Evolutionary conservation across 1,140 invertebrate species (phyloP), one percentile per base, ranked within the genome.

Genomic region (Phocides pigmalion): DNA sequence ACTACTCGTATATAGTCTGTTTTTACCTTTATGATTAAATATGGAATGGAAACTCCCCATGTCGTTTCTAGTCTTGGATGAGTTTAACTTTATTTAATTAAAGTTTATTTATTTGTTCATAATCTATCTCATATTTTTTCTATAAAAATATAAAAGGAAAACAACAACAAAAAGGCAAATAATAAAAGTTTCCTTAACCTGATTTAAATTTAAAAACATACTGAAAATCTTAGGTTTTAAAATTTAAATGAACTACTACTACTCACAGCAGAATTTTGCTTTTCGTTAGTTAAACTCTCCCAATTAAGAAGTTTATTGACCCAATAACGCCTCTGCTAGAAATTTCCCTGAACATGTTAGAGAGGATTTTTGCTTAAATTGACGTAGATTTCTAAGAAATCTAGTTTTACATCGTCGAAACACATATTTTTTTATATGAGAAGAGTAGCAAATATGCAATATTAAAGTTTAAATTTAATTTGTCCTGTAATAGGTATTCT

Each of bases 231-330:
- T 49, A 22, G 12, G 12, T 25, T 47, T 47, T 22, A 49, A 53
- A 19, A 37, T 37, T 35, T 19, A 37, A 37, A n/a, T 39, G 4
- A 39, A 28, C 3, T 39, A 19, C 17, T 28, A 25, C 16, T 39
- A 19, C 28, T 28, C 12, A 12, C 19, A 14, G 37, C 19, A 54
- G 51, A 4, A 54, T 39, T 54, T 54, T 54, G 35, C 51, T 41
- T 56, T 20, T 42, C 17, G 37, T 42, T 54, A 14, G 19, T 42
- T 42, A 54, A 54, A 54, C 17, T 54, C 51, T 8, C n/a, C 19
- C 51, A 54, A 54, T 54, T 54, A 54, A 54, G 37, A 37, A 42
- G 51, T 54, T 41, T 39, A 54, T 22, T 54, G 51, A 54, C 51
- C 37, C 37, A 25, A 9, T 35, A 53, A 39, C 50, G 32, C 19